Evolutionary conservation across 2,113 vertebrate species (phyloP), one percentile per base, ranked within the genome.

Genomic region (Dicerorhinus sumatrensis): DNA sequence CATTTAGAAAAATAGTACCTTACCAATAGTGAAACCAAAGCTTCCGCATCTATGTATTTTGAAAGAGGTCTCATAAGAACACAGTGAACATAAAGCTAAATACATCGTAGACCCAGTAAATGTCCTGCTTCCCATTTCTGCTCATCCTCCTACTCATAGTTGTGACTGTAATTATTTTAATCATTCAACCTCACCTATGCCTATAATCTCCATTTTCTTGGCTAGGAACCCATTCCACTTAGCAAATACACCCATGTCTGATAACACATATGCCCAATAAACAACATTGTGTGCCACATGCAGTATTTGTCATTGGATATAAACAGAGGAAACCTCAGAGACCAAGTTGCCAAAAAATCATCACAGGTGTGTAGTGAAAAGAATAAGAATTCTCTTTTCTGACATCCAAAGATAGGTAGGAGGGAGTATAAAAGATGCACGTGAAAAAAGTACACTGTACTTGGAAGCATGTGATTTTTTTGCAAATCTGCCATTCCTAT

Each of bases 321-420:
- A 95, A 97, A 96, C 46, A 97, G 18, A 98, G 85, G 91, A 54
- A 97, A 85, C 76, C 80, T 94, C 75, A 96, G 97, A 87, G 93
- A 96, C 72, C 90, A 97, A 39, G 27, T 89, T 97, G 70, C 95
- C 91, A 97, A 95, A 96, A 98, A 42, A 21, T 62, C 82, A 96
- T 98, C 85, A 96, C 58, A 92, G 76, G n/a, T 96, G 70, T 95
- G 89, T 97, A 97, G 56, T 97, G 65, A 76, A 96, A 97, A 73
- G 17, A 97, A 95, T 95, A 97, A 72, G 9, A 96, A 96, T 67
- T 86, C 95, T 73, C 58, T 92, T 81, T 97, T 96, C 93, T 96
- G 95, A 93, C 95, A 97, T 81, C 86, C 86, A 97, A 80, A 97
- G 75, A 87, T 75, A 96, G 82, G 79, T n/a, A 65, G 42, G 96